phyloP scores from a whole-genome alignment of 2,113 vertebrate species.

The Noctilio leporinus region DNA sequence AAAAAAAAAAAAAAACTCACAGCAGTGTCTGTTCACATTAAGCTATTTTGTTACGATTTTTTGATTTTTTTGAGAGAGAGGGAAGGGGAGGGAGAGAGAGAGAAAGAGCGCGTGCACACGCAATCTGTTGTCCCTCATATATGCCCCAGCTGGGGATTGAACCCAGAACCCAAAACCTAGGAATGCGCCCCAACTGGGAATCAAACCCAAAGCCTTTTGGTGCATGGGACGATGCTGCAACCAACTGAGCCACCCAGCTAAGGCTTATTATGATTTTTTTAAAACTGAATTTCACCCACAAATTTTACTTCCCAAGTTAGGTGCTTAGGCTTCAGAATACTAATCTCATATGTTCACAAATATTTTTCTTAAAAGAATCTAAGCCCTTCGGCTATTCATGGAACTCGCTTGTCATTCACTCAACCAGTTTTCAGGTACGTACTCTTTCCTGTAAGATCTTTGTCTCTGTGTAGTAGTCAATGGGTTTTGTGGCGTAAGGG shows the following conservation, averaged over 20 bases:
- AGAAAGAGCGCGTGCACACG: no score
- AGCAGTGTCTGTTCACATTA: background rate
- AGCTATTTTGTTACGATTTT: background rate
- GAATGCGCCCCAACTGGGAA: no score
- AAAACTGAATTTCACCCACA: background rate
- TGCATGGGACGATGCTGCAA: no score
- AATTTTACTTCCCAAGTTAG: background rate
- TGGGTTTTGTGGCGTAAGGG: constrained; percentile 91
- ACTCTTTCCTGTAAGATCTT: constrained; percentile 98
- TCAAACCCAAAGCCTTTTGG: no score
- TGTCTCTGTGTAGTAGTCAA: constrained; percentile 97
- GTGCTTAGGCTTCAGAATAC: background rate
- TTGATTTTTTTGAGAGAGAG: background rate
- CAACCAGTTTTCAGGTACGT: background rate
- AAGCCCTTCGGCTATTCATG: background rate
- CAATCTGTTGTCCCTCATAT: background rate
- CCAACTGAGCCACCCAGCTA: background rate
- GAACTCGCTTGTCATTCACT: background rate
- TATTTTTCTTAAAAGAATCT: background rate
- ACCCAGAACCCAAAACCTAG: no score
- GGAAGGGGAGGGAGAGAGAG: background rate
- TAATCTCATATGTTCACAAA: background rate
- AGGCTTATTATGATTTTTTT: background rate
- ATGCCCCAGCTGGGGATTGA: no score
- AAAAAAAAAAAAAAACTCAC: background rate